Base-by-base conservation (phyloP, 2,888 invertebrate genomes). In the Ligdia adustata region DNA sequence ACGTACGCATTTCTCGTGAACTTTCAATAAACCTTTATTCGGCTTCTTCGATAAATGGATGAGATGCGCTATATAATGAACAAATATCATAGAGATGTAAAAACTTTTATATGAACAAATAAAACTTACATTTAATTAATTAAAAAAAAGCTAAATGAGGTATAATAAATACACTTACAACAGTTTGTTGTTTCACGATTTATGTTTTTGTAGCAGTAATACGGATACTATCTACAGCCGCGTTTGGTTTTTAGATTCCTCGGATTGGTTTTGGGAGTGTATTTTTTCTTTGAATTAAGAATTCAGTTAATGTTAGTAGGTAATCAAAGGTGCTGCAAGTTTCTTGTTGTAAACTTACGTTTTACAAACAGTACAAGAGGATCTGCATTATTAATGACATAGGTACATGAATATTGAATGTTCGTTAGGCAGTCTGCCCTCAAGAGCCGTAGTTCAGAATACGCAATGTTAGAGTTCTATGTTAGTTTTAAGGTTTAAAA, bases 401-500 rank as follows among this genome's bases (percentile, higher is more conserved):
- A 39, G 38, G 20, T 39, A 46, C 45, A 34, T 46, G n/a, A n/a
- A n/a, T n/a, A 34, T 39, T 39, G 45, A 38, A 27, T 38, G 37
- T 46, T 39, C 15, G 33, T 34, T 39, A 34, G 38, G 24, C 16
- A 14, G 41, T n/a, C 24, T 34, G 46, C 40, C 46, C 29, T 40
- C 28, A 29, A 24, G 22, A 22, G 29, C 31, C 32, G 32, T 31
- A 24, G 31, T n/a, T 18, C 28, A 18, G 31, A 43, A 44, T 47
- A 43, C 43, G 43, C 31, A 52, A 52, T 43, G 39, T 35, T 53
- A 50, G 28, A 61, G 58, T 61, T 61, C 59, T 65, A 61, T 58
- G 57, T 64, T 64, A 64, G 65, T 63, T 62, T 60, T 60, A 62
- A 60, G 62, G 62, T 55, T 68, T 59, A 59, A 62, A 63, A 60